Evolutionary conservation across 2,113 vertebrate species (phyloP), one percentile per base, ranked within the genome.

Genomic region (Zootoca vivipara): DNA sequence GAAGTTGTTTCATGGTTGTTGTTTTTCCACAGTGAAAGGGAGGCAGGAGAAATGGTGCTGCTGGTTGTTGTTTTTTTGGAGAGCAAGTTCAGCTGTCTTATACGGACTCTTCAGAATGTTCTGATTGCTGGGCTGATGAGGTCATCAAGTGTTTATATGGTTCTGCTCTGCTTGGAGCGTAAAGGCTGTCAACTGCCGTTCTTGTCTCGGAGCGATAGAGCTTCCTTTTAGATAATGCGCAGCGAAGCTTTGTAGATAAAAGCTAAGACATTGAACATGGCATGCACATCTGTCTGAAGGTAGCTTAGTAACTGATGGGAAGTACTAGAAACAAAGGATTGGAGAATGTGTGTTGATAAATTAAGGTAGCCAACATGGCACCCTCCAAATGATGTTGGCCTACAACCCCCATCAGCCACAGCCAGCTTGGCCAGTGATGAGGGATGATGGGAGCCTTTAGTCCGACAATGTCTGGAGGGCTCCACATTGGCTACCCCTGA

Each of bases 51-150:
- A 8, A 46, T 20, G 5, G 4, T 58, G 52, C 73, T 70, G 7
- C 1, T 64, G 83, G 87, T 90, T 58, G 38, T 20, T 30, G 83
- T 28, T 69, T 42, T 42, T 42, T 62, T 35, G 30, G 52, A 65
- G 87, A 89, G 8, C 33, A 81, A 89, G n/a, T 64, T 90, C 64
- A 28, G 8, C 22, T 18, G 5, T 75, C 58, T 64, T 87, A 13
- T 20, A 82, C n/a, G 88, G 26, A 80, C 35, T 72, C 20, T 18
- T 73, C 38, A 46, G 83, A 86, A 89, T 85, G 18, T 80, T 83
- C 58, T 82, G 33, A 81, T 46, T 90, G 85, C 62, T 87, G 16
- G 52, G 8, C 33, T 89, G 64, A 74, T 78, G 78, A 93, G 58
- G 33, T 78, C 90, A 82, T 84, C 85, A 1, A 5, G 38, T 38